Percentiles rank a stretch among this genome's conserved stretches.
Evolutionary conservation across 2,113 vertebrate genomes (phyloP).

Genomic region (Ictalurus punctatus): DNA sequence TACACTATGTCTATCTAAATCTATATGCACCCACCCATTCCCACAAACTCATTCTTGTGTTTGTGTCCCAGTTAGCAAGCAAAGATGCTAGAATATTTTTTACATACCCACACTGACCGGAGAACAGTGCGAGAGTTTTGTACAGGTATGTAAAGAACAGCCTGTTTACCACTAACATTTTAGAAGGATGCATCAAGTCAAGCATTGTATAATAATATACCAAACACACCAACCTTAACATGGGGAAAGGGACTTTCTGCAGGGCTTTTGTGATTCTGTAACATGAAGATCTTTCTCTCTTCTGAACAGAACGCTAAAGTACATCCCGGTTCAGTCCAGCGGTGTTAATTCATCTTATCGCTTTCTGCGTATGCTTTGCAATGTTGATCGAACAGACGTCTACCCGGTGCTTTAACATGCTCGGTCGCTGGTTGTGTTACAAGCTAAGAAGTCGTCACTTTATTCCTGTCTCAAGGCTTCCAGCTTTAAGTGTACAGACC

Average conservation of each 20-base stretch:
- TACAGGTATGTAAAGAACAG: constrained; percentile 37
- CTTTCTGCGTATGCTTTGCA: background rate
- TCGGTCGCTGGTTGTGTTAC: background rate
- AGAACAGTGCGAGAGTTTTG: background rate
- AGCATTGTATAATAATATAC: constrained; percentile 13
- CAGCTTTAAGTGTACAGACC: background rate
- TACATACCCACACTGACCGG: constrained; percentile 36
- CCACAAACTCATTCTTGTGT: constrained; percentile 64
- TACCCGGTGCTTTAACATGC: background rate
- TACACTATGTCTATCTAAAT: constrained; percentile 24
- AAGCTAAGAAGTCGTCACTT: background rate
- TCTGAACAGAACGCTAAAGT: background rate
- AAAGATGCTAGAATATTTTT: constrained; percentile 29
- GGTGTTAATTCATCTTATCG: background rate
- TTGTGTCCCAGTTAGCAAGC: constrained; percentile 66
- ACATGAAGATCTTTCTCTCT: constrained; percentile 22
- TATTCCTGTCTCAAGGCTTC: background rate
- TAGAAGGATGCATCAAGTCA: constrained; percentile 36
- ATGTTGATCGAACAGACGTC: background rate
- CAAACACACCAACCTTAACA: constrained; percentile 47
- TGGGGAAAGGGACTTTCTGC: constrained; percentile 25
- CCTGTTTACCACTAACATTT: constrained; percentile 17
- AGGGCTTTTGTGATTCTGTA: constrained; percentile 15
- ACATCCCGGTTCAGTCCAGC: constrained; percentile 2
- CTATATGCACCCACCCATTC: constrained; percentile 37